Conservation (phyloP, 2,797 vertebrate genomes). For the Limnodromus scolopaceus region DNA sequence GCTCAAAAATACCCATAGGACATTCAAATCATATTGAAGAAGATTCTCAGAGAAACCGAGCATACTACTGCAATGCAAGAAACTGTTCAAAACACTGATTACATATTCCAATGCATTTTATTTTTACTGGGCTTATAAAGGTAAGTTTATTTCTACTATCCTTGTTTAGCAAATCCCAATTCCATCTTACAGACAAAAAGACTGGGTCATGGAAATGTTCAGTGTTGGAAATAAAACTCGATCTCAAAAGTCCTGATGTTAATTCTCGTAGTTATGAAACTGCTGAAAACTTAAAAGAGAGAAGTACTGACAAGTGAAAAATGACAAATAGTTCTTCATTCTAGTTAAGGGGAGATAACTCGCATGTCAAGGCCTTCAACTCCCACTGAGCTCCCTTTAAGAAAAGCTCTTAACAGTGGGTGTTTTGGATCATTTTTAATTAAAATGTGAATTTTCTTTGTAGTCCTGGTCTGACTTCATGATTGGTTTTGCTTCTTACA, state of each 20-base stretch:
- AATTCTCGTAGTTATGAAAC: neutral
- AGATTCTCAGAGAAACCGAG: neutral
- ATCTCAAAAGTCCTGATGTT: neutral
- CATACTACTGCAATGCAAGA: neutral
- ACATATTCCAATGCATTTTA: neutral
- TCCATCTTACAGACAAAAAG: neutral
- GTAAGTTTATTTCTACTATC: neutral
- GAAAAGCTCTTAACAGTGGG: conserved; percentile 1
- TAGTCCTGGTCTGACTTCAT: neutral
- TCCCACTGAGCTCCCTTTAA: neutral
- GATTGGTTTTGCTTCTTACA: neutral
- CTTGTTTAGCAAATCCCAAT: neutral
- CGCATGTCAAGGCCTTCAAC: neutral
- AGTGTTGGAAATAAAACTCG: neutral
- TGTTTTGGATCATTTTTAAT: conserved; percentile 33
- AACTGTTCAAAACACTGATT: neutral
- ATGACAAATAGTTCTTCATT: neutral
- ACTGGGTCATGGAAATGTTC: neutral
- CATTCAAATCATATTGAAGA: neutral
- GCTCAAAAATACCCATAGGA: neutral
- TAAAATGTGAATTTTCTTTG: conserved; percentile 13
- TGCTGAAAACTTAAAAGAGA: neutral
- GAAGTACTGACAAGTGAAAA: neutral
- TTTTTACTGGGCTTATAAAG: neutral
- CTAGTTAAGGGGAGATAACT: neutral